phyloP scores from a whole-genome alignment of 1,140 invertebrate species.

The Cyphomyrmex costatus region DNA sequence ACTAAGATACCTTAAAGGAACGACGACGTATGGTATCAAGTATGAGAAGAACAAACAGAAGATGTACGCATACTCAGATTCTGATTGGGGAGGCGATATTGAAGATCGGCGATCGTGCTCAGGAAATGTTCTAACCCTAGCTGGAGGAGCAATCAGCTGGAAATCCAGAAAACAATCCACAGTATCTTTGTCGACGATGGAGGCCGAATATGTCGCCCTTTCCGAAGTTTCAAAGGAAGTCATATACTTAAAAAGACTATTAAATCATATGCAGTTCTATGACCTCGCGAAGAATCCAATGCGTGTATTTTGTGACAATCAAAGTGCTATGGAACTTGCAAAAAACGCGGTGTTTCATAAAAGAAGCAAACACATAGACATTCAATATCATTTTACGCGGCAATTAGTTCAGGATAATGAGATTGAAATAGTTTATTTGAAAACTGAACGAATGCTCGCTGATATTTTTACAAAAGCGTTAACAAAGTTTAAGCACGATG shows the following conservation, averaged over 20 bases:
- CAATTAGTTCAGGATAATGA: too few species aligned
- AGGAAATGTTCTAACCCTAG: neutral
- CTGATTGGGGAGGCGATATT: neutral
- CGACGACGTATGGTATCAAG: neutral
- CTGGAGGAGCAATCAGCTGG: conserved; percentile 6
- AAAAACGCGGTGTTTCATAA: conserved; percentile 3
- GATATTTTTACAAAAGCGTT: neutral
- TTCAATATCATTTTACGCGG: neutral
- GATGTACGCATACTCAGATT: neutral
- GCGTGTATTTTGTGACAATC: neutral
- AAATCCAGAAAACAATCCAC: neutral
- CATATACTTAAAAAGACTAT: neutral
- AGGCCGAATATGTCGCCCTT: neutral
- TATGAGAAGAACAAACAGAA: neutral
- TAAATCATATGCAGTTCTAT: neutral
- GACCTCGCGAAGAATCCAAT: neutral
- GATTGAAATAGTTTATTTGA: neutral
- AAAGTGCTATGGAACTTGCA: neutral
- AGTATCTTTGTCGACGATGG: neutral
- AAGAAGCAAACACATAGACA: conserved; percentile 4
- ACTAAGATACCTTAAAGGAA: neutral
- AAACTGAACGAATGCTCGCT: neutral
- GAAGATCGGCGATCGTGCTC: neutral
- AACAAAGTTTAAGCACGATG: neutral
- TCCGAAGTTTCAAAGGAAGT: neutral